Conservation (phyloP, 2,797 vertebrate species). For the Cygnus olor region DNA sequence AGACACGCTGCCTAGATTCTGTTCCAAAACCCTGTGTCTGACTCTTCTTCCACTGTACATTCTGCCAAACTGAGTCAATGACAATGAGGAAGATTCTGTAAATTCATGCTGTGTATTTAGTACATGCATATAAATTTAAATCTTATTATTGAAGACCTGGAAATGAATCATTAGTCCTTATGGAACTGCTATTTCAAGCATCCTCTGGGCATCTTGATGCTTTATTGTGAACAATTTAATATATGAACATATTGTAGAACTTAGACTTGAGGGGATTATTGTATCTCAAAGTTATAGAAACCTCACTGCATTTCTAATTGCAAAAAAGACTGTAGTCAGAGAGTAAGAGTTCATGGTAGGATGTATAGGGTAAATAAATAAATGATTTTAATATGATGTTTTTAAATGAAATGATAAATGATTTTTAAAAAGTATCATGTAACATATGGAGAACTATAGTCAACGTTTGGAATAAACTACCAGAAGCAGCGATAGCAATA, state of each 20-base stretch:
- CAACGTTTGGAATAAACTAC: neutral
- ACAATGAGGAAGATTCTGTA: neutral
- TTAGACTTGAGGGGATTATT: neutral
- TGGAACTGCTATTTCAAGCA: neutral
- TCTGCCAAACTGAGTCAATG: neutral
- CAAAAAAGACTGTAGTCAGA: neutral
- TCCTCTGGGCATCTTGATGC: neutral
- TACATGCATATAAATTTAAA: neutral
- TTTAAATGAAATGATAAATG: no score
- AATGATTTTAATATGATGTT: no score
- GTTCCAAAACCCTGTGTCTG: neutral
- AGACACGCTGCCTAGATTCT: accelerated
- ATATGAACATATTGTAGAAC: neutral
- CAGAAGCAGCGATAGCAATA: neutral
- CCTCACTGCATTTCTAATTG: neutral
- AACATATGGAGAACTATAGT: neutral
- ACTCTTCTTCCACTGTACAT: neutral
- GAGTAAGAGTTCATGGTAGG: neutral
- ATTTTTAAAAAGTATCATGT: neutral
- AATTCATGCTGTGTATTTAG: neutral
- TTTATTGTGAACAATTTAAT: neutral
- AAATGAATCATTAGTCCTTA: neutral
- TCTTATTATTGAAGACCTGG: neutral
- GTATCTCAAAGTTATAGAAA: neutral
- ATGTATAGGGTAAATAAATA: accelerated